A percentile compares a stretch with the other conserved stretches of the same genome.
Evolutionary conservation across 2,113 vertebrate genomes (phyloP).

Genomic region (Apaloderma vittatum): DNA sequence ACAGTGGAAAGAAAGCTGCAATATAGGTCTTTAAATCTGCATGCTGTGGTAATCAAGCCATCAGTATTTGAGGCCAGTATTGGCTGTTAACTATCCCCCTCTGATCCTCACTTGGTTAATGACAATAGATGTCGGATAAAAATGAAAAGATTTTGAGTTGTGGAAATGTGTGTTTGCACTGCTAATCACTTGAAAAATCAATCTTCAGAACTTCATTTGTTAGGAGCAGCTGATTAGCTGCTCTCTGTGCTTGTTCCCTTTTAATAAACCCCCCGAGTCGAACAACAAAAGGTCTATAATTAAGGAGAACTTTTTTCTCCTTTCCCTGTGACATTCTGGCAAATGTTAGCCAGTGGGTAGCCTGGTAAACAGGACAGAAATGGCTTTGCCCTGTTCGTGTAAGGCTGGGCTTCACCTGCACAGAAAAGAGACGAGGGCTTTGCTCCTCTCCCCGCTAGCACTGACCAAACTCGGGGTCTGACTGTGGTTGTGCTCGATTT

Average conservation of each 20-base stretch:
- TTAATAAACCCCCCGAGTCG: neutral
- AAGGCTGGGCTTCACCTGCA: neutral
- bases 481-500: fast-evolving
- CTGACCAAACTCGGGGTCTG: fast-evolving
- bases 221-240: constrained; percentile 13
- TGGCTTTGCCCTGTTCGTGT: neutral
- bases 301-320: neutral
- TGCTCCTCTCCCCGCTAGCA: neutral
- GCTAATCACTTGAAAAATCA: constrained; percentile 48
- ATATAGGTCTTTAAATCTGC: neutral
- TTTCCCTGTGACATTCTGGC: constrained; percentile 5
- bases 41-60: neutral
- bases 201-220: neutral
- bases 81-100: neutral
- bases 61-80: neutral
- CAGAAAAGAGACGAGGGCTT: neutral
- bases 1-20: neutral
- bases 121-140: neutral
- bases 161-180: neutral
- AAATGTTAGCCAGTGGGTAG: neutral
- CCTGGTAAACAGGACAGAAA: neutral
- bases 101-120: neutral
- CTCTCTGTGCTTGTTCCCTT: neutral
- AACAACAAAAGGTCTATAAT: constrained; percentile 7
- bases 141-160: neutral